Percentiles rank a stretch among this genome's conserved stretches.
Conservation (phyloP, 2,888 invertebrate species). For the Drosophila emarginata region DNA sequence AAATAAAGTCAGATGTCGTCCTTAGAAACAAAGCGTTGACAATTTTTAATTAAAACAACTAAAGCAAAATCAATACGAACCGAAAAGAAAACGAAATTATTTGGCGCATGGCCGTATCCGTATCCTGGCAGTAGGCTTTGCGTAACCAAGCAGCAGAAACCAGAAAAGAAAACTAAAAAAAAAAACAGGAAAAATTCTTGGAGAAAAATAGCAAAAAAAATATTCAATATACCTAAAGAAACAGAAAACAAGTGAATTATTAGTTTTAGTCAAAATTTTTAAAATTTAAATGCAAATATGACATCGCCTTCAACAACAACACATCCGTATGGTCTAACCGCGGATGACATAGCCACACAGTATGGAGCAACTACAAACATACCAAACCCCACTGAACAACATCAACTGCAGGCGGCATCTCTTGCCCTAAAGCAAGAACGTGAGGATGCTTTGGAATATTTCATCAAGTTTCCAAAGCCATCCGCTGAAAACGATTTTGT, state of each 20-base stretch:
- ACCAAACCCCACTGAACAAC: constrained; percentile 20
- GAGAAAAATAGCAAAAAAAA: constrained; percentile 19
- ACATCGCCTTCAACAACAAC: constrained; percentile 38
- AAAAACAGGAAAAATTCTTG: not conserved
- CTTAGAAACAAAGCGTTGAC: constrained; percentile 20
- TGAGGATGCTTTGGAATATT: constrained; percentile 85
- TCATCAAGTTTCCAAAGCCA: constrained; percentile 85
- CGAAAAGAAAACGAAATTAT: constrained; percentile 3
- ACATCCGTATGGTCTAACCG: constrained; percentile 54
- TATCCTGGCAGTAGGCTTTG: constrained; percentile 58
- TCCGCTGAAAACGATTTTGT: constrained; percentile 83
- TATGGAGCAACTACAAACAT: constrained; percentile 43
- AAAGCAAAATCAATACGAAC: constrained; percentile 52
- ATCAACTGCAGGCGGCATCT: not conserved
- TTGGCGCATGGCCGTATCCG: constrained; percentile 1
- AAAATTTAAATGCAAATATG: constrained; percentile 56
- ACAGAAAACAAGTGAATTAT: not conserved
- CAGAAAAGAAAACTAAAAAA: not conserved
- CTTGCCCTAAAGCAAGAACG: constrained; percentile 24
- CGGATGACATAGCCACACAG: constrained; percentile 43
- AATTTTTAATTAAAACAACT: constrained; percentile 30
- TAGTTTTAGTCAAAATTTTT: constrained; percentile 14
- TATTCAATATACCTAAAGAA: constrained; percentile 18
- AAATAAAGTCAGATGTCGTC: constrained; percentile 22
- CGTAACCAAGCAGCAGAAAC: constrained; percentile 46